phyloP scores from a whole-genome alignment of 2,113 vertebrate genomes.

The Bostrychus sinensis region DNA sequence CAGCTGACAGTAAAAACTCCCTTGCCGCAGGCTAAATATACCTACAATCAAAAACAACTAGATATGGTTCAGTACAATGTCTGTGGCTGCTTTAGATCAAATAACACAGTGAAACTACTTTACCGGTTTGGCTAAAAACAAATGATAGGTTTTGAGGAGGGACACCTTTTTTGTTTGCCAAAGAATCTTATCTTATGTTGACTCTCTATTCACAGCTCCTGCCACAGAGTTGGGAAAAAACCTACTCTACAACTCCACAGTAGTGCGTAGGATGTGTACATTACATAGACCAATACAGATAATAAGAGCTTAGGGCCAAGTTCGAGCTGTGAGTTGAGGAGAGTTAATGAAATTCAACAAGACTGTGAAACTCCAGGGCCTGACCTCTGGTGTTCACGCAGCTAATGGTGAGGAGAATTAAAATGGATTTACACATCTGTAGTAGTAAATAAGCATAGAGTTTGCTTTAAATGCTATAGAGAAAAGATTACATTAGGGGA shows the following conservation, averaged over 20 bases:
- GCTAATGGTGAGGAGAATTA: slow-evolving; percentile 14
- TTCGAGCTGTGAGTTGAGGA: slow-evolving; percentile 10
- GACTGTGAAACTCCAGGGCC: slow-evolving; percentile 24
- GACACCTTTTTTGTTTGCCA: slow-evolving; percentile 41
- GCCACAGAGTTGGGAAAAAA: slow-evolving; percentile 26
- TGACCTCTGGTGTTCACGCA: slow-evolving; percentile 10
- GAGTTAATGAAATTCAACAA: slow-evolving; percentile 46
- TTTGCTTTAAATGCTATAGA: no score
- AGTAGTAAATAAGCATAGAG: not conserved
- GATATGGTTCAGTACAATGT: slow-evolving; percentile 26
- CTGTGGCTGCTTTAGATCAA: slow-evolving; percentile 27
- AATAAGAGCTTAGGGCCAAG: slow-evolving; percentile 15
- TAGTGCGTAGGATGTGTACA: not conserved
- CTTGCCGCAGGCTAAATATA: slow-evolving; percentile 30
- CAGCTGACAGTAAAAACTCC: slow-evolving; percentile 53
- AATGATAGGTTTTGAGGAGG: slow-evolving; percentile 34
- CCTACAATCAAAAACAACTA: slow-evolving; percentile 26
- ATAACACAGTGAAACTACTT: slow-evolving; percentile 32
- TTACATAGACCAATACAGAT: not conserved
- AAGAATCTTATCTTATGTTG: slow-evolving; percentile 40
- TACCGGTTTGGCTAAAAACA: slow-evolving; percentile 28
- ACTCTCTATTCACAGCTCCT: slow-evolving; percentile 31
- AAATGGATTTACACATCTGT: not conserved
- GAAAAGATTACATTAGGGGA: no score
- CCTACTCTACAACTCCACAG: not conserved